Base-by-base conservation (phyloP, 2,888 invertebrate genomes). In the Listrodromus nycthemerus region DNA sequence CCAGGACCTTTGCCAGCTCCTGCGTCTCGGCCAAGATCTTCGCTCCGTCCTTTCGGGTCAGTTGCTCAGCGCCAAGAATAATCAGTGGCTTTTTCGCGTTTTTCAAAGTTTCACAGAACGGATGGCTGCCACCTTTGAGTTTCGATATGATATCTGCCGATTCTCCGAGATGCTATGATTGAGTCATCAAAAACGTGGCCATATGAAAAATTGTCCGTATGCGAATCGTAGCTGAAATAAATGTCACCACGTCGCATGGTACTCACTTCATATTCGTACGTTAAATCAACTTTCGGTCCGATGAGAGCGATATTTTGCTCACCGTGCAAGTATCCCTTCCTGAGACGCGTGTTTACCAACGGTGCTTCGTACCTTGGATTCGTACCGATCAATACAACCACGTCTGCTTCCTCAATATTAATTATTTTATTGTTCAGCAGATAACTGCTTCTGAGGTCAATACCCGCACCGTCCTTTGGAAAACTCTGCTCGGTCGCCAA, bases 351-450 rank as follows among this genome's bases (percentile, higher is more conserved):
- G 94, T 99, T 99, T 82, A 99, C 94, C 41, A 99, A 94, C 0
- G 99, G 99, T 55, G 99, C 99, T 94, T 99, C 99, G 93, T 97
- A 98, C 73, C 99, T 96, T 0, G 99, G 98, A 95, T 99, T 99
- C 1, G 99, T 98, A 77, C 99, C 99, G 89, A 99, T 96, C 73
- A 99, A 94, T 0, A 99, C 94, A 24, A 99, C 95, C 79, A 97
- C 95, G 94, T 99, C 99, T 0, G 99, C 97, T 82, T 99, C 97
- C 94, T 99, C 99, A 37, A 99, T 95, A 65, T 96, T 96, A 63
- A 96, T 96, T 89, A 99, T 99, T 90, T 95, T 96, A 67, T 97
- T 97, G 94, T 99, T 99, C 83, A 99, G 94, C 70, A 99, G 93
- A 93, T 99, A 99, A 89, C 97, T 98, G 13, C 98, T 97, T 82